Percentiles rank a stretch among this genome's conserved stretches.
phyloP scores from a whole-genome alignment of 2,113 vertebrate genomes.

The human region GRCh38 chr4:2048001-2048500 shows the following conservation, averaged over 20 bases:
- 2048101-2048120: background rate
- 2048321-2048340: background rate
- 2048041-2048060: too few species aligned
- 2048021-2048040: too few species aligned
- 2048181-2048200: background rate
- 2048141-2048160: background rate
- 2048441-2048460: fast-evolving
- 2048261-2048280: too few species aligned
- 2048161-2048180: background rate
- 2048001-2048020: background rate
- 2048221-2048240: background rate
- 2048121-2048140: background rate
- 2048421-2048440: background rate
- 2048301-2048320: fast-evolving
- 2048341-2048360: fast-evolving
- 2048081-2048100: background rate
- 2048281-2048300: background rate
- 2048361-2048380: background rate
- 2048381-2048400: background rate
- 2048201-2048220: too few species aligned
- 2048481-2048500: background rate
- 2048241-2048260: too few species aligned
- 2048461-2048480: background rate
- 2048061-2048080: too few species aligned
- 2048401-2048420: background rate